These are phyloP conservation scores for Xiphias gladius DNA, from an alignment of 2,113 vertebrate species.

Conservation along the genomic window DNA sequence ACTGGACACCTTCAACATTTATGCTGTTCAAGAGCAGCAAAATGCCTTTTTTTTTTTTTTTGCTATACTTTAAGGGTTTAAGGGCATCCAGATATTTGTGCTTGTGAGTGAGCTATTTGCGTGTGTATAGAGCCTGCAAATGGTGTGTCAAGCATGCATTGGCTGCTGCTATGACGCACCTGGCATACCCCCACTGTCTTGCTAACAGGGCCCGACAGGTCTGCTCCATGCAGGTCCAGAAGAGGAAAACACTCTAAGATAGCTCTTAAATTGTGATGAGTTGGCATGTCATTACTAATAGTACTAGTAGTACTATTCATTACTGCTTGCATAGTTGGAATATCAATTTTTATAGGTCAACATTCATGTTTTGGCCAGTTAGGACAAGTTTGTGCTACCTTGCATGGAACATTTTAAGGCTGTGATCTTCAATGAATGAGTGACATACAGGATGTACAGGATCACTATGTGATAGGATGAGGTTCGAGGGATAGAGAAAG, in stretches of 20 bases:
- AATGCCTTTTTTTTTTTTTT: background rate
- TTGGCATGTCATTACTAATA: slow-evolving; percentile 61
- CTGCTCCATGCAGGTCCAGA: slow-evolving; percentile 72
- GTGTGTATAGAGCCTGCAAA: slow-evolving; percentile 31
- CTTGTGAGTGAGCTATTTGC: slow-evolving; percentile 15
- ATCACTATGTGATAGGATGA: slow-evolving; percentile 10
- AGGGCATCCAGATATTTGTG: background rate
- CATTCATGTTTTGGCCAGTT: background rate
- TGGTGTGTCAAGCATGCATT: slow-evolving; percentile 47
- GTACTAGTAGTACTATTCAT: no score
- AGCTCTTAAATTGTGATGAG: slow-evolving; percentile 55
- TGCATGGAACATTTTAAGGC: background rate
- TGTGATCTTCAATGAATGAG: background rate
- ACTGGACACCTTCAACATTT: background rate
- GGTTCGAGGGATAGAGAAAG: slow-evolving; percentile 21
- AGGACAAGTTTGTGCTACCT: background rate
- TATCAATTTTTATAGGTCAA: background rate
- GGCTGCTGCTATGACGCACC: slow-evolving; percentile 60
- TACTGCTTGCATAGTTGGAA: background rate
- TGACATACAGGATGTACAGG: background rate
- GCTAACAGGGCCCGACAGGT: slow-evolving; percentile 67
- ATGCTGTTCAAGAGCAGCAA: background rate
- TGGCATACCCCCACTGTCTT: slow-evolving; percentile 58
- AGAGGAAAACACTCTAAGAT: slow-evolving; percentile 60
- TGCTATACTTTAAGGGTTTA: background rate